A percentile compares a stretch with the other conserved stretches of the same genome.
phyloP scores from a whole-genome alignment of 2,797 vertebrate species.

The Periparus ater region DNA sequence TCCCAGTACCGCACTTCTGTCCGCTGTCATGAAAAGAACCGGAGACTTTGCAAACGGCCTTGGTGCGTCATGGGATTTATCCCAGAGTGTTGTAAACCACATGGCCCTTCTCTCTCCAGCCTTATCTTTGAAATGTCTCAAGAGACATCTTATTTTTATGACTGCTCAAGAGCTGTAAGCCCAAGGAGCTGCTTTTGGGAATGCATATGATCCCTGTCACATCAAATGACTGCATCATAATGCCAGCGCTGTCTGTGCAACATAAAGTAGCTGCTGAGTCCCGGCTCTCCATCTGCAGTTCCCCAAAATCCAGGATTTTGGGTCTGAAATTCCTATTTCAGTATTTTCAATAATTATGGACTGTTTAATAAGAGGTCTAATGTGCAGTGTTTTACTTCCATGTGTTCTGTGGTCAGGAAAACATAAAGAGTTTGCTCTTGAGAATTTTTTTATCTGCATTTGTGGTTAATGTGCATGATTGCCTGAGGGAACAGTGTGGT shows the following conservation, averaged over 20 bases:
- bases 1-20: background rate
- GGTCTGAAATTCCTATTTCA: background rate
- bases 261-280: slow-evolving; percentile 4
- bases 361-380: background rate
- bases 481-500: background rate
- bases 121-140: slow-evolving; percentile 58
- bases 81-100: slow-evolving; percentile 41
- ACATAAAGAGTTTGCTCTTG: background rate
- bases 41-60: background rate
- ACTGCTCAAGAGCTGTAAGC: slow-evolving; percentile 43
- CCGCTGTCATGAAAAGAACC: background rate
- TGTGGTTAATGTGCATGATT: slow-evolving; percentile 28
- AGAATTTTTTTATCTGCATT: slow-evolving; percentile 41
- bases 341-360: background rate
- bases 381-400: background rate
- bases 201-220: slow-evolving; percentile 50
- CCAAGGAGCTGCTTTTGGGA: slow-evolving; percentile 30
- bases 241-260: background rate
- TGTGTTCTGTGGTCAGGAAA: slow-evolving; percentile 14
- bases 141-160: slow-evolving; percentile 52
- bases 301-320: background rate
- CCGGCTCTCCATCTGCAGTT: background rate
- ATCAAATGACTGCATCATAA: background rate
- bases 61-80: background rate
- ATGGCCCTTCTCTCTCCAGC: slow-evolving; percentile 22